Conservation (phyloP, 2,888 invertebrate species). For the Nomada ruficornis region DNA sequence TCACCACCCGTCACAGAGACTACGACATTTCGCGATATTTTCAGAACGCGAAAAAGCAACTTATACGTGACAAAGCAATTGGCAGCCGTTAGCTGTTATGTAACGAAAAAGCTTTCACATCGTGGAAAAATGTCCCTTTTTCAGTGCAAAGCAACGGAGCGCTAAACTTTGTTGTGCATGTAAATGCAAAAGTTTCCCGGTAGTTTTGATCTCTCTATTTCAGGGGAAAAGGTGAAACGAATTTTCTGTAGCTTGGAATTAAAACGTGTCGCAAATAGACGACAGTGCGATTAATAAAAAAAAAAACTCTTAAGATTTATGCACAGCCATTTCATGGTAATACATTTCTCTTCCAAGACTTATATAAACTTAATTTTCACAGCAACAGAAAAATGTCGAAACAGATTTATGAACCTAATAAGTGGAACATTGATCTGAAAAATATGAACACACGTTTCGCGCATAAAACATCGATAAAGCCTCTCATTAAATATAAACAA, state of each 20-base stretch:
- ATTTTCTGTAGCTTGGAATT: not conserved
- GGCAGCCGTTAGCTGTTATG: slow-evolving; percentile 11
- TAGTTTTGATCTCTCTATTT: slow-evolving; percentile 3
- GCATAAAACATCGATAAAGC: too few relatives aligned
- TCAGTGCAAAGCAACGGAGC: slow-evolving; percentile 3
- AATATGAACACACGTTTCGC: too few relatives aligned
- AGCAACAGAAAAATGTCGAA: too few relatives aligned
- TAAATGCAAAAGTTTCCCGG: slow-evolving; percentile 17
- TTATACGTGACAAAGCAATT: slow-evolving; percentile 17
- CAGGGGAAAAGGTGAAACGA: slow-evolving; percentile 11
- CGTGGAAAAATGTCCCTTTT: slow-evolving; percentile 13
- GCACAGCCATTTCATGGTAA: too few relatives aligned
- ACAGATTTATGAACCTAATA: too few relatives aligned
- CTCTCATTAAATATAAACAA: too few relatives aligned
- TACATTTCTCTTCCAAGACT: too few relatives aligned
- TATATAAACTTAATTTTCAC: too few relatives aligned
- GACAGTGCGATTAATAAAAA: not conserved
- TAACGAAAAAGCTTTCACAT: slow-evolving; percentile 22
- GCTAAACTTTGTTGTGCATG: slow-evolving; percentile 11
- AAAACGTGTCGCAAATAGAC: slow-evolving; percentile 1
- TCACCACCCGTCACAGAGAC: not conserved
- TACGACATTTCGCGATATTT: slow-evolving; percentile 1
- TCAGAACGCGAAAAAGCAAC: slow-evolving; percentile 16
- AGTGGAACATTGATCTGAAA: too few relatives aligned
- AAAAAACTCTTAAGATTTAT: not conserved